Evolutionary conservation across 2,888 invertebrate genomes (phyloP).

Genomic region (Drosophila paramelanica): DNA sequence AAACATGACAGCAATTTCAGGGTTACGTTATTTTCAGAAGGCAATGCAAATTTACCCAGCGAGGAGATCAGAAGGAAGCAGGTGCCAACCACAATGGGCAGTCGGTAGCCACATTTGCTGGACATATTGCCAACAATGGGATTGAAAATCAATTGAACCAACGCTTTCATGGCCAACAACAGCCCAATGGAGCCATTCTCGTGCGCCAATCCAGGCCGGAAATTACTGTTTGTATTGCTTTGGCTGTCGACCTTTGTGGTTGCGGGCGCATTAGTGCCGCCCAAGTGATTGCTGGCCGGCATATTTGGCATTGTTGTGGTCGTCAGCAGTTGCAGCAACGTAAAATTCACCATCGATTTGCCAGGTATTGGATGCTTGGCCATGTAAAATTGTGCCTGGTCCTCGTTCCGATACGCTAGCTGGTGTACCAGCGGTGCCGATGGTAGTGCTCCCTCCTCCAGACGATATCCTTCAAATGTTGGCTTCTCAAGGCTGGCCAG

Average conservation of each 20-base stretch:
- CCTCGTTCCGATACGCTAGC: constrained; percentile 78
- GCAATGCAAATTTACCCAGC: constrained; percentile 86
- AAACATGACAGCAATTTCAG: constrained; percentile 31
- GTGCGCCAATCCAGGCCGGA: constrained; percentile 85
- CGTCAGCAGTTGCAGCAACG: constrained; percentile 67
- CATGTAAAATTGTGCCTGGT: constrained; percentile 68
- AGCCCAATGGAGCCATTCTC: constrained; percentile 90
- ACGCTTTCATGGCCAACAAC: constrained; percentile 91
- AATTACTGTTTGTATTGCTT: constrained; percentile 39
- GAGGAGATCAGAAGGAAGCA: constrained; percentile 89
- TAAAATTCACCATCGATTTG: constrained; percentile 83
- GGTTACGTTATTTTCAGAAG: constrained; percentile 4
- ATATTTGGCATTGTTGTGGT: constrained; percentile 41
- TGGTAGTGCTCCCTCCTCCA: constrained; percentile 27
- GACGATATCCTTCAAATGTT: constrained; percentile 5
- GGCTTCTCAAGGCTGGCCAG: constrained; percentile 87
- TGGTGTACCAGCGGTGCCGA: constrained; percentile 60
- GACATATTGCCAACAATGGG: constrained; percentile 90
- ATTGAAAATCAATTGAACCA: constrained; percentile 91
- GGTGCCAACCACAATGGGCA: constrained; percentile 89
- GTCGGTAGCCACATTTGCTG: constrained; percentile 88
- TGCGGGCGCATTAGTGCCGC: constrained; percentile 48
- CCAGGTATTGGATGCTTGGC: constrained; percentile 85
- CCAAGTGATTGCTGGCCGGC: constrained; percentile 43
- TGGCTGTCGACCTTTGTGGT: constrained; percentile 37